Conservation (phyloP, 2,888 invertebrate species). For the Laothoe populi region DNA sequence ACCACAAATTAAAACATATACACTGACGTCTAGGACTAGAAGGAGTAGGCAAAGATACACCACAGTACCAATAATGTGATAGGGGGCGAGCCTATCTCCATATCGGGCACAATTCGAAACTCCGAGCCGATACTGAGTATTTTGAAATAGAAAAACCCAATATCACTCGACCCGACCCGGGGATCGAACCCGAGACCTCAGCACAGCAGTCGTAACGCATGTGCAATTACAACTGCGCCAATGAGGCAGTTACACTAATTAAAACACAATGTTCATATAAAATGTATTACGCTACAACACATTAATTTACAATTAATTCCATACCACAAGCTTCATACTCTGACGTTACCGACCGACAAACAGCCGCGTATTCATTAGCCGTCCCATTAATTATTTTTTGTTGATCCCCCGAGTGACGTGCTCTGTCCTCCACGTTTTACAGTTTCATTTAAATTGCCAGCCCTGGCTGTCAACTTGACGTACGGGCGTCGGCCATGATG, state of each 20-base stretch:
- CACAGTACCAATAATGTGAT: no score
- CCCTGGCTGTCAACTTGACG: constrained; percentile 51
- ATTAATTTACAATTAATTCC: constrained; percentile 29
- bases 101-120: neutral
- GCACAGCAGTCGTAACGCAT: no score
- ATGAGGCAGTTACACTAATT: no score
- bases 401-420: constrained; percentile 63
- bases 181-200: no score
- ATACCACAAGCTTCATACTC: constrained; percentile 15
- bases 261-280: no score
- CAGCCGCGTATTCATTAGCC: constrained; percentile 73
- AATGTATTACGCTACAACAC: neutral
- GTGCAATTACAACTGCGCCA: no score
- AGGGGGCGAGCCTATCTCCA: no score
- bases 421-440: constrained; percentile 60
- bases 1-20: no score
- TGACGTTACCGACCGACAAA: constrained; percentile 48
- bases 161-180: no score
- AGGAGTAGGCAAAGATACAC: no score
- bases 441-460: constrained; percentile 71
- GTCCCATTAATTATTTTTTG: constrained; percentile 80
- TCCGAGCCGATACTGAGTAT: no score
- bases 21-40: neutral
- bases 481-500: constrained; percentile 42
- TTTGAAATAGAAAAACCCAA: no score